Percentiles rank a stretch among this genome's conserved stretches.
phyloP scores from a whole-genome alignment of 2,113 vertebrate species.

The Hypomesus transpacificus region DNA sequence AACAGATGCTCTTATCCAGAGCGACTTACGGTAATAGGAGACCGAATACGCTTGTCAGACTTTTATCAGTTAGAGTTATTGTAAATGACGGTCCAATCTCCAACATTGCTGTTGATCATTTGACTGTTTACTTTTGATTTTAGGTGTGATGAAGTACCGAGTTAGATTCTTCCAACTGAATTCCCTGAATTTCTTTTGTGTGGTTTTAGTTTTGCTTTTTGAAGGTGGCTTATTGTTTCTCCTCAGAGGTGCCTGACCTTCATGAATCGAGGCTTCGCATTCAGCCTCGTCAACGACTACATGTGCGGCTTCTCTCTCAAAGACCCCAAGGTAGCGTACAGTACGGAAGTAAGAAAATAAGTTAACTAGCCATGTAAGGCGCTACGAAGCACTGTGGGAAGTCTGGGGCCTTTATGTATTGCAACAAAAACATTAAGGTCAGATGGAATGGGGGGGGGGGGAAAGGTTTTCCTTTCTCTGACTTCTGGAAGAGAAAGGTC shows the following conservation, averaged over 20 bases:
- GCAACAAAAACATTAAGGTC: neutral
- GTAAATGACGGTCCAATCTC: neutral
- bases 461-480: no score
- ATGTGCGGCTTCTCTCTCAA: conserved; percentile 89
- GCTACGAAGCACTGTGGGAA: neutral
- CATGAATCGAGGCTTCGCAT: conserved; percentile 95
- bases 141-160: neutral
- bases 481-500: no score
- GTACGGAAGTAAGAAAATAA: neutral
- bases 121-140: conserved; percentile 4
- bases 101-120: neutral
- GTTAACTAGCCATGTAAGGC: neutral
- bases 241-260: conserved; percentile 88
- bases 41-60: no score
- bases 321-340: conserved; percentile 85
- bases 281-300: conserved; percentile 92
- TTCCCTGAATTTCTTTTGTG: neutral
- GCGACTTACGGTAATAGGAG: no score
- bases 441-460: no score
- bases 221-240: neutral
- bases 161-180: conserved; percentile 3
- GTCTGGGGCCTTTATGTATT: no score
- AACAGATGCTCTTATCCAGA: no score
- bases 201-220: neutral
- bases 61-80: no score